Base-by-base conservation (phyloP, 1,140 invertebrate genomes). In the Lysiphlebus fabarum region DNA sequence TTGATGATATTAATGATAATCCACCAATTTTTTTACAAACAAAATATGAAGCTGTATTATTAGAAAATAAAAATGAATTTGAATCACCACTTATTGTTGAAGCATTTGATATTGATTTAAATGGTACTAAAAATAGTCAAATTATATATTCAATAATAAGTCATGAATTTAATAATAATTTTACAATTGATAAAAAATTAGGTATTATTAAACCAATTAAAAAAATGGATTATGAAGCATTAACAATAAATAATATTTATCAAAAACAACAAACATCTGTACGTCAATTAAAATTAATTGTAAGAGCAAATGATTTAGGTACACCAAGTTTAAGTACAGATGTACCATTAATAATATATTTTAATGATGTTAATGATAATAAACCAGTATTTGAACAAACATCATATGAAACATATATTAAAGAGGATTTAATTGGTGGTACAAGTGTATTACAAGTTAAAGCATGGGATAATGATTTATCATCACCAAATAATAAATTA, bases 1-100 rank as follows among this genome's bases (percentile, higher is more conserved):
- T 96, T 44, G 87, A 91, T 69, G 94, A 96, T 76, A 87, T 93
- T 0, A 95, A 95, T 70, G 92, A 95, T 71, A 93, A 95, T 70
- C 81, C 88, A 0, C 92, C 92, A 0, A 81, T 88, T 57, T 95
- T 95, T 69, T 70, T 90, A 0, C 90, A 91, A 62, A 86, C 84
- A 42, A 87, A 87, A 66, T 96, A 95, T 68, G 92, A 95, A 74
- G 88, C 89, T 0, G 84, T 91, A 44, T 68, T 96, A 1, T 69
- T 89, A 53, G 93, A 96, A 74, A 95, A 95, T 70, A 85, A 89
- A 68, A 62, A 76, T 0, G 79, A 89, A 47, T 95, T 96, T 70
- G 88, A 92, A 67, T 85, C 84, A 12, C 86, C 89, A 0, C 69
- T 95, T 0, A 77, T 87, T 33, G 80, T 95, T 41, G 88, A 94